These are phyloP conservation scores for Ciona savignyi DNA, from an alignment of 23 tunicate genomes.

Conservation along the genomic window DNA sequence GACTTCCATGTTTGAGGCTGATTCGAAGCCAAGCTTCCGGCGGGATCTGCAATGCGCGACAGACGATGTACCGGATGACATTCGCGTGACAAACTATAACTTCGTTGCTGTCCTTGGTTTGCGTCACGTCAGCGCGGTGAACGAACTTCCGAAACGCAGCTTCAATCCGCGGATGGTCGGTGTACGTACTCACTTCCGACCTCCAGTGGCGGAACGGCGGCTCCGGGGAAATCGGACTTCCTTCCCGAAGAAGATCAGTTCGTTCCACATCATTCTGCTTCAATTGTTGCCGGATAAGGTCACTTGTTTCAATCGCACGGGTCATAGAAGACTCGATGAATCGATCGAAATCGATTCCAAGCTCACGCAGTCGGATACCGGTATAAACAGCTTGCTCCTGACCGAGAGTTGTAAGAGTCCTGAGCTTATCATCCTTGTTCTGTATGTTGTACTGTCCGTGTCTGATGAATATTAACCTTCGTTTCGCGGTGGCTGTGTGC, in stretches of 20 bases:
- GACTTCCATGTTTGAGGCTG: conserved; percentile 59
- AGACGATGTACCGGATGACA: conserved; percentile 83
- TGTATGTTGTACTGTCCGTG: conserved; percentile 85
- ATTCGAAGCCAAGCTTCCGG: conserved; percentile 90
- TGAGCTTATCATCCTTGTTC: conserved; percentile 42
- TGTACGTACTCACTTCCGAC: conserved; percentile 14
- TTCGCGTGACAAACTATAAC: conserved; percentile 94
- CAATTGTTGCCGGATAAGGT: conserved; percentile 29
- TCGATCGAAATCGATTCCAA: conserved; percentile 16
- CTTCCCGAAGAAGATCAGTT: conserved; percentile 65
- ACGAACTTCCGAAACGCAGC: conserved; percentile 77
- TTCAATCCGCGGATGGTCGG: conserved; percentile 75
- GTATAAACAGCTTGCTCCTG: conserved; percentile 74
- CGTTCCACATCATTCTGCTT: conserved; percentile 10
- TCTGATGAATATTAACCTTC: conserved; percentile 64
- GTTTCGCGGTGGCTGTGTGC: conserved; percentile 47
- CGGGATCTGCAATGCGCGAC: conserved; percentile 73
- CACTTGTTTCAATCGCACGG: conserved; percentile 72
- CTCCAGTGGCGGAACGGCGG: conserved; percentile 64
- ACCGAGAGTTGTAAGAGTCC: conserved; percentile 54
- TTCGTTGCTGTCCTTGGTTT: conserved; percentile 45
- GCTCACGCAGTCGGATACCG: conserved; percentile 45
- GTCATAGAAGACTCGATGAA: conserved; percentile 76
- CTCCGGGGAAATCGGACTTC: conserved; percentile 67
- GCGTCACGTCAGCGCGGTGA: conserved; percentile 55